phyloP scores from a whole-genome alignment of 1,140 invertebrate species.

The Ceratitis capitata region DNA sequence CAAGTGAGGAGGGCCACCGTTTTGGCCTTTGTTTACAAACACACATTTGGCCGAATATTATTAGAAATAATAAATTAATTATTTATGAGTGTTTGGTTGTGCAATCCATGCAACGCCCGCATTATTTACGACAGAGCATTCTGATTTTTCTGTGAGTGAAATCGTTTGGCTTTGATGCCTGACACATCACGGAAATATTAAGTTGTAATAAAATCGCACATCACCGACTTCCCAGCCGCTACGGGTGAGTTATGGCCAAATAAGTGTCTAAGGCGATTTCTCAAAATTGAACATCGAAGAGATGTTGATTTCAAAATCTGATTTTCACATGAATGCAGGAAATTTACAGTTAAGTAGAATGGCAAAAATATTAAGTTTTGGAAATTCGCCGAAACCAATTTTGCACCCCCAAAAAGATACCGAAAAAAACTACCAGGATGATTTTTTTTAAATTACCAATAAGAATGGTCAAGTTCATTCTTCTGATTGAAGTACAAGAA shows the following conservation, averaged over 20 bases:
- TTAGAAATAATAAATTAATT: slow-evolving; percentile 41
- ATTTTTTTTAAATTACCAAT: no score
- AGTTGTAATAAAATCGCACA: slow-evolving; percentile 4
- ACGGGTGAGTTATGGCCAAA: background rate
- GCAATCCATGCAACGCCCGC: background rate
- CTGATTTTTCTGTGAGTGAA: slow-evolving; percentile 21
- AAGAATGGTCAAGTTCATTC: no score
- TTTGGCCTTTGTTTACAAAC: slow-evolving; percentile 25
- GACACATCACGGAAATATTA: slow-evolving; percentile 22
- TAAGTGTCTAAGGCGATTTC: background rate
- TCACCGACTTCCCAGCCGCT: background rate
- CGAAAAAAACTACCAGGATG: no score
- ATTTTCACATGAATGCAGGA: no score
- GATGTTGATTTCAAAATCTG: no score
- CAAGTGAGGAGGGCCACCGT: slow-evolving; percentile 7
- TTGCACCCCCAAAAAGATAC: no score
- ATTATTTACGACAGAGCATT: background rate
- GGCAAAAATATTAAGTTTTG: no score
- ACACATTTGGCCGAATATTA: slow-evolving; percentile 12
- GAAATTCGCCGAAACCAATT: no score
- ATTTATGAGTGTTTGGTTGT: slow-evolving; percentile 28
- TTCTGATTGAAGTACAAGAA: no score
- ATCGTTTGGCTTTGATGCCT: slow-evolving; percentile 25
- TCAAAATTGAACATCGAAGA: no score
- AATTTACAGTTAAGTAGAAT: no score